Conservation (phyloP, 2,888 invertebrate genomes). For the Athetis lepigone region DNA sequence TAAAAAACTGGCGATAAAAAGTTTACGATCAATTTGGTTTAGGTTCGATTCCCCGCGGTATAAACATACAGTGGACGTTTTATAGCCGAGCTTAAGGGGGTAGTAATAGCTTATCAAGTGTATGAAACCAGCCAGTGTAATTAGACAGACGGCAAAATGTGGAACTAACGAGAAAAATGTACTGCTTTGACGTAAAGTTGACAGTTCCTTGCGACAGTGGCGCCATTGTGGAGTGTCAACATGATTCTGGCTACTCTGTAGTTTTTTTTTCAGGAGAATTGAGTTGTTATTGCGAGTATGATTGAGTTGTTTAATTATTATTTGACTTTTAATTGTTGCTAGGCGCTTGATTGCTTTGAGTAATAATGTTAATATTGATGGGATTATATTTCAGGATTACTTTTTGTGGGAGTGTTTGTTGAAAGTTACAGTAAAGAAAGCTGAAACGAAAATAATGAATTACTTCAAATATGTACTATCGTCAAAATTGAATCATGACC, state of each 20-base stretch:
- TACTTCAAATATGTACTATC: too few relatives aligned
- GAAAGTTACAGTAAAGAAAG: too few relatives aligned
- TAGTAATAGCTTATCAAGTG: constrained; percentile 46
- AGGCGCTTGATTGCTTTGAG: constrained; percentile 3
- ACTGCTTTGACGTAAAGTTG: constrained; percentile 14
- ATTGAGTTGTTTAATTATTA: constrained; percentile 32
- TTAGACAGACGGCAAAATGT: constrained; percentile 13
- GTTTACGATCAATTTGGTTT: constrained; percentile 76
- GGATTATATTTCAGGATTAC: too few relatives aligned
- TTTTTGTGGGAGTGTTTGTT: too few relatives aligned
- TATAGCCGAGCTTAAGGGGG: constrained; percentile 27
- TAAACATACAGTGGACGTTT: constrained; percentile 62
- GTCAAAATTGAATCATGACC: too few relatives aligned
- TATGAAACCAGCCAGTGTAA: constrained; percentile 15
- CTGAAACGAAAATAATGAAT: too few relatives aligned
- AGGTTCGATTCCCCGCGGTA: constrained; percentile 58
- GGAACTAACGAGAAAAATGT: constrained; percentile 11
- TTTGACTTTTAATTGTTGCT: constrained; percentile 26
- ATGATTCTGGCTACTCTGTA: not conserved
- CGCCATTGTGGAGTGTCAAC: constrained; percentile 6
- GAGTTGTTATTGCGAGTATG: constrained; percentile 9
- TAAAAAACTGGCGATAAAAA: constrained; percentile 52
- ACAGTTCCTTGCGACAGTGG: constrained; percentile 10
- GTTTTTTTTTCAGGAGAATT: constrained; percentile 5
- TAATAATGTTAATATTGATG: not conserved